Percentiles rank a stretch among this genome's conserved stretches.
Conservation (phyloP, 2,797 vertebrate species). For the Hippopotamyrus pictus region DNA sequence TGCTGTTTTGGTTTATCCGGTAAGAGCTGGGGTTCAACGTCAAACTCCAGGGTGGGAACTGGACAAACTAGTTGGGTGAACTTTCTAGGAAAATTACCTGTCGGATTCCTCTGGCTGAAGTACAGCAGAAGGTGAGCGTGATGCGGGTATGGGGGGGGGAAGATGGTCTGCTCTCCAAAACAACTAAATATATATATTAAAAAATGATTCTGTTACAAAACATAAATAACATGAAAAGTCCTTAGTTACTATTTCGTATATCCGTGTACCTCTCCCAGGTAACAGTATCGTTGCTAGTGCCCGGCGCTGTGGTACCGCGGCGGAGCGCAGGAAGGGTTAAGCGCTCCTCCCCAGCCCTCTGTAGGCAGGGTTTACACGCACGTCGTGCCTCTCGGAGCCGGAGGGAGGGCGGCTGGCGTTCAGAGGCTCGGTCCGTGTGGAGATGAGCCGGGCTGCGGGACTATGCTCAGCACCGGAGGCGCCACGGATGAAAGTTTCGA, state of each 20-base stretch:
- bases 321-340: not conserved
- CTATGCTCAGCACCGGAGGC: slow-evolving; percentile 47
- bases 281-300: not conserved
- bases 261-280: not conserved
- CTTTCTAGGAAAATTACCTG: not conserved
- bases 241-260: not conserved
- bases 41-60: not conserved
- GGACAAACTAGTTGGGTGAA: not conserved
- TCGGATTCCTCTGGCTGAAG: not conserved
- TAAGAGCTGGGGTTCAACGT: not conserved
- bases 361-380: not conserved
- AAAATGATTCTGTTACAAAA: not conserved
- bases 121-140: not conserved
- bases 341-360: not conserved
- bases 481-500: slow-evolving; percentile 57
- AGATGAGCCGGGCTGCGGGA: slow-evolving; percentile 28
- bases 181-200: not conserved
- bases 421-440: not conserved
- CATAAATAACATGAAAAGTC: not conserved
- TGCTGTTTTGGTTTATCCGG: not conserved
- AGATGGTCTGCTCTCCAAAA: not conserved
- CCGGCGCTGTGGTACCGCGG: not conserved
- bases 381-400: not conserved
- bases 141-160: not conserved
- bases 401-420: not conserved